These are phyloP conservation scores for Borostomias antarcticus DNA, from an alignment of 2,797 vertebrate genomes.

Conservation along the genomic window DNA sequence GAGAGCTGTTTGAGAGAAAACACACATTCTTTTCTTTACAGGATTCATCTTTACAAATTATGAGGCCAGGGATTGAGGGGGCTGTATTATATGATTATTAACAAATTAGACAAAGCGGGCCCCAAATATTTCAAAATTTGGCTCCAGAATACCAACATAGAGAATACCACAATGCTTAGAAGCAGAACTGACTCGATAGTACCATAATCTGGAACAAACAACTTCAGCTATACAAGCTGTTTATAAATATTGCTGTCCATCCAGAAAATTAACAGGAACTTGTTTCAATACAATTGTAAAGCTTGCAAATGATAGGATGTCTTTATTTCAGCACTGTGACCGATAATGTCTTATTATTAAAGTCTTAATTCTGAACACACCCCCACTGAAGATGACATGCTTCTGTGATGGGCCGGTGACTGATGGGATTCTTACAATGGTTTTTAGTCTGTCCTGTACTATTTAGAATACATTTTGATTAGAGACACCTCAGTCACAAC, in stretches of 20 bases:
- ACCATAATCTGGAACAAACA: no score
- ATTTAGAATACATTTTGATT: background rate
- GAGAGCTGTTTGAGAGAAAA: conserved; percentile 2
- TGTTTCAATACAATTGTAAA: no score
- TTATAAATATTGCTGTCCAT: no score
- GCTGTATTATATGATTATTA: background rate
- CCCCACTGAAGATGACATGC: background rate
- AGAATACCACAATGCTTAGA: background rate
- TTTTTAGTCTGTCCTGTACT: background rate
- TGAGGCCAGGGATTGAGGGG: background rate
- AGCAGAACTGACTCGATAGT: background rate
- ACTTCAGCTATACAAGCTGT: no score
- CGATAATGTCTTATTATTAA: background rate
- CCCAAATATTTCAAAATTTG: background rate
- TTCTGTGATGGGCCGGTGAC: background rate
- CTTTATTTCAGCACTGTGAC: background rate
- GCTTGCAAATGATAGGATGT: no score
- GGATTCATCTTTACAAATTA: background rate
- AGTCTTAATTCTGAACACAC: no score
- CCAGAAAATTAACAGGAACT: no score
- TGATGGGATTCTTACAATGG: background rate
- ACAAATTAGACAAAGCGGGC: background rate
- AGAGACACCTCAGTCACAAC: background rate
- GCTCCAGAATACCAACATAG: background rate
- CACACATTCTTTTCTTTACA: conserved; percentile 3